Evolutionary conservation across 2,888 invertebrate species (phyloP), one percentile per base, ranked within the genome.

Genomic region (Protodeltote pygarga): DNA sequence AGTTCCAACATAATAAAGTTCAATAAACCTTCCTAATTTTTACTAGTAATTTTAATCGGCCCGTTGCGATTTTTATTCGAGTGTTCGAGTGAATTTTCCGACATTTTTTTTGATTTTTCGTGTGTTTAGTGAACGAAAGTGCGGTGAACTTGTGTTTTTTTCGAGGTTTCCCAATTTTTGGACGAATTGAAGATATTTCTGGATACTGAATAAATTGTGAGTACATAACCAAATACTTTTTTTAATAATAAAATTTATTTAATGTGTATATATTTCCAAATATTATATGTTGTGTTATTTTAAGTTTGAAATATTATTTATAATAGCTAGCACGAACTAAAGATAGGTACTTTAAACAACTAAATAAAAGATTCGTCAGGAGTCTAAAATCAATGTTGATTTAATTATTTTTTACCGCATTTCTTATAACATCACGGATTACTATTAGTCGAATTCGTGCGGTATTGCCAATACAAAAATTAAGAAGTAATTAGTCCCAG

Each of bases 121-220:
- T 46, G 46, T 58, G 59, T 47, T 47, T n/a, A 19, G 69, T 61
- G 53, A 51, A 49, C 65, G 17, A 51, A 27, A 68, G 69, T 72
- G 71, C 28, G 38, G 74, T 72, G 64, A 57, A 62, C 46, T 61
- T 57, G 65, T 74, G 69, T 5, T 54, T 58, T 38, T 31, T 32
- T 42, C n/a, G 25, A 28, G 25, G 28, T 27, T 39, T 23, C 20
- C 27, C 35, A 13, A 41, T 29, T 42, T 20, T 54, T 47, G 53
- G 57, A 57, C 50, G 24, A 33, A 31, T 35, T 35, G 16, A 34
- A 46, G 10, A 9, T 8, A 3, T 4, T 29, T 44, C 41, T 28
- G 59, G 42, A 59, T 58, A 29, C 35, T 51, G 48, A 39, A 61
- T 61, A 45, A 17, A 2, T 17, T 24, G 69, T 66, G 42, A 65